Percentiles rank a stretch among this genome's conserved stretches.
These are phyloP conservation scores for Acleris cristana DNA, from an alignment of 2,888 invertebrate species.

Conservation along the genomic window DNA sequence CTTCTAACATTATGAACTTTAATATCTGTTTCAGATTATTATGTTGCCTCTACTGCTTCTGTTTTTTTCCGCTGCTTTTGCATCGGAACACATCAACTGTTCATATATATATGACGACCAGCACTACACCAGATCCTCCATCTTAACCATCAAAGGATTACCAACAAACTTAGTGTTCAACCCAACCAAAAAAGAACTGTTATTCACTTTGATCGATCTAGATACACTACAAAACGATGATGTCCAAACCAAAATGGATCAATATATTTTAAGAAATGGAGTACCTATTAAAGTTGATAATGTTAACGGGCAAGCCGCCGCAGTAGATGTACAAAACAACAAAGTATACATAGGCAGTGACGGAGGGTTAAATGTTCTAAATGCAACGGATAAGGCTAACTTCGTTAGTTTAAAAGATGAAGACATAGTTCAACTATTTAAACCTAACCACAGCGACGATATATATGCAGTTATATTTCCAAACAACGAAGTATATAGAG, in stretches of 20 bases:
- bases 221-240: constrained; percentile 70
- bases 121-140: constrained; percentile 57
- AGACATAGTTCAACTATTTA: constrained; percentile 73
- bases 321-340: constrained; percentile 61
- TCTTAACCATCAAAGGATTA: constrained; percentile 71
- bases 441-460: constrained; percentile 58
- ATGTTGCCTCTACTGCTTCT: constrained; percentile 63
- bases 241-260: constrained; percentile 76
- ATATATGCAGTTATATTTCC: constrained; percentile 70
- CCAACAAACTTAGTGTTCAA: constrained; percentile 72
- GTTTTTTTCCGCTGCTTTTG: constrained; percentile 53
- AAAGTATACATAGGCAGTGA: constrained; percentile 72
- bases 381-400: constrained; percentile 60
- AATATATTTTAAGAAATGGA: constrained; percentile 65
- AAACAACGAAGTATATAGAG: constrained; percentile 65
- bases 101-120: constrained; percentile 57
- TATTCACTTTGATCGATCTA: constrained; percentile 73
- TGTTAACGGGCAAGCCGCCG: constrained; percentile 70
- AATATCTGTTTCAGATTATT: constrained; percentile 40
- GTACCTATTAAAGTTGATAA: constrained; percentile 66
- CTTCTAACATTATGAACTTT: constrained; percentile 19
- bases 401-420: constrained; percentile 68
- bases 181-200: constrained; percentile 60
- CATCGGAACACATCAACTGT: constrained; percentile 54
- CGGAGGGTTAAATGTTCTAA: constrained; percentile 63